Conservation (phyloP, 92 coral and sea anemone genomes). For the Paramuricea clavata region DNA sequence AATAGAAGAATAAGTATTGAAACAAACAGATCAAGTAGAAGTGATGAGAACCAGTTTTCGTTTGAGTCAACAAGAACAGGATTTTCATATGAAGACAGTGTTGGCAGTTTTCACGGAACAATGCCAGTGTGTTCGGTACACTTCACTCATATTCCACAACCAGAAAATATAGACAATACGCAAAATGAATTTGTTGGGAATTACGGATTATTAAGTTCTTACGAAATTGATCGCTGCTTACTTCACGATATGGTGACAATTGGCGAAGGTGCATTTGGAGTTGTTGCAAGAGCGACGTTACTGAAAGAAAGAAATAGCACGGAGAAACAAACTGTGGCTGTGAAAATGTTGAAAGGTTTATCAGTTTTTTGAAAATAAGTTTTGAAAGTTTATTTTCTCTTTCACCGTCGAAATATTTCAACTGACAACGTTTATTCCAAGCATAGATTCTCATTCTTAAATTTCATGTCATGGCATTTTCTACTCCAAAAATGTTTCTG, state of each 20-base stretch:
- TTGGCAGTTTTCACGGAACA: background rate
- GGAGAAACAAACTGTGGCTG: background rate
- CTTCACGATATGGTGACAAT: background rate
- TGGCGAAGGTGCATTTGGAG: conserved; percentile 31
- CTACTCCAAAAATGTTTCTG: too few species aligned
- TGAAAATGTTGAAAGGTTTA: conserved; percentile 29
- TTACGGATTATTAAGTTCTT: background rate
- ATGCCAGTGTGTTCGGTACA: background rate
- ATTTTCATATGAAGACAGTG: background rate
- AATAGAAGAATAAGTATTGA: background rate
- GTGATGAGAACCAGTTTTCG: background rate
- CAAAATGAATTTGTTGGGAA: too few species aligned
- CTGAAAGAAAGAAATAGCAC: background rate
- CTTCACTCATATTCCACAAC: background rate
- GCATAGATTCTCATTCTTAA: too few species aligned
- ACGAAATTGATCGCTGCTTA: background rate
- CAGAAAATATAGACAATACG: background rate
- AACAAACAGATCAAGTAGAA: background rate
- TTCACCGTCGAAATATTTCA: too few species aligned
- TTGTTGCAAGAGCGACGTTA: conserved; percentile 19
- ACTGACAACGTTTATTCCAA: too few species aligned
- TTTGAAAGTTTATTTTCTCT: too few species aligned
- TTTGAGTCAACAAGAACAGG: background rate
- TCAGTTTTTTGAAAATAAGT: too few species aligned
- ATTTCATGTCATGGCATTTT: too few species aligned